phyloP scores from a whole-genome alignment of 2,797 vertebrate species.

The Sebastes nivosus region DNA sequence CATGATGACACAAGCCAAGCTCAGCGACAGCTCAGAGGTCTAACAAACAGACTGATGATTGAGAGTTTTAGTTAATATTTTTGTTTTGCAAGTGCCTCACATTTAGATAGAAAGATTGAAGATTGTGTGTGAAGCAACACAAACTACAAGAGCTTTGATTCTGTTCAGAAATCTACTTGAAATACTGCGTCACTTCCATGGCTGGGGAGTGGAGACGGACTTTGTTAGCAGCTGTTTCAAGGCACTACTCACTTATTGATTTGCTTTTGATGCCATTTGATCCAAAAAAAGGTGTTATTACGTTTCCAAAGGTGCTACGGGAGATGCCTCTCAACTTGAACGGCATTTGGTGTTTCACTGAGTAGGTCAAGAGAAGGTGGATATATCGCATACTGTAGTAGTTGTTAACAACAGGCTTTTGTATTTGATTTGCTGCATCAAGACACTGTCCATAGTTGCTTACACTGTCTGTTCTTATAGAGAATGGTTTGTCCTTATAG shows the following conservation, averaged over 20 bases:
- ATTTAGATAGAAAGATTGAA: constrained; percentile 66
- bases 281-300: constrained; percentile 63
- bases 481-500: constrained; percentile 44
- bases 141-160: constrained; percentile 67
- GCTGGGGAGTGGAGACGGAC: constrained; percentile 33
- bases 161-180: constrained; percentile 78
- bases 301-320: constrained; percentile 87
- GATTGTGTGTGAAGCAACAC: constrained; percentile 63
- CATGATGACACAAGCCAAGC: constrained; percentile 79
- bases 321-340: constrained; percentile 63
- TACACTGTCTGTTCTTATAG: constrained; percentile 55
- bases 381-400: constrained; percentile 36
- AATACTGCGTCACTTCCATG: constrained; percentile 59
- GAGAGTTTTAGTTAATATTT: constrained; percentile 37
- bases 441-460: constrained; percentile 44
- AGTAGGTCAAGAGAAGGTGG: constrained; percentile 40
- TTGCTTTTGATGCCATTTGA: constrained; percentile 61
- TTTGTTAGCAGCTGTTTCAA: constrained; percentile 48
- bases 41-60: constrained; percentile 68
- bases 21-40: constrained; percentile 91
- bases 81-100: constrained; percentile 82
- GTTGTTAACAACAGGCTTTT: constrained; percentile 33
- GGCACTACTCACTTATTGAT: constrained; percentile 61
- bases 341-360: constrained; percentile 47
- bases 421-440: constrained; percentile 53